Evolutionary conservation across 2,888 invertebrate species (phyloP), one percentile per base, ranked within the genome.

Genomic region (Cryptocheilus praepositus): DNA sequence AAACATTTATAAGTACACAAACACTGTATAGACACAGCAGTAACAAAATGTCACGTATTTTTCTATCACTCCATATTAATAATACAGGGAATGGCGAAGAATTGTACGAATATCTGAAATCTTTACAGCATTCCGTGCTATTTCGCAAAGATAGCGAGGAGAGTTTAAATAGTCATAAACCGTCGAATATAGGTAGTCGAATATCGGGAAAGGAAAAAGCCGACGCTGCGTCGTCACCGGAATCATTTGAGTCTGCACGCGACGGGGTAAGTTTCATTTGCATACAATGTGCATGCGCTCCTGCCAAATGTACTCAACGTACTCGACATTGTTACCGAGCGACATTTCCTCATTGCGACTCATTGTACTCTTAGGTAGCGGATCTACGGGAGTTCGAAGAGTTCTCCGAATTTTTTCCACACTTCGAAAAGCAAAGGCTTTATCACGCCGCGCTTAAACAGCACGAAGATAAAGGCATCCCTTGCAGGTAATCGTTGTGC

Each of bases 211-310:
- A 87, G 86, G 79, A 90, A 87, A 81, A 91, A 82, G 87, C 81
- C 79, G 89, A 81, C 70, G 89, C 76, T 82, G 93, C 96, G 73
- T 96, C 97, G 77, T 97, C 97, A 16, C 95, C 96, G 0, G 98
- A 98, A 88, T 98, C 98, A 71, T 99, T 98, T 89, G 96, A 97
- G 58, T 98, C 98, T 0, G 98, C 98, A 0, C 94, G 97, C 84
- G 98, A 98, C 88, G 94, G 95, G 90, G 95, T 94, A 82, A 81
- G 83, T 72, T 56, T 44, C n/a, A 44, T 21, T 36, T 36, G 36
- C 36, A 36, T 36, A 36, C 36, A 36, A 36, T 36, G 36, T 11
- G 36, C 36, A 36, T 11, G 49, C 49, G 1, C 49, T 36, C 36
- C n/a, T 1, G 36, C 36, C 8, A 36, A 7, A 36, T 36, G 5